These are phyloP conservation scores for Megaustenia siamemsis DNA, from an alignment of 2,888 invertebrate species.

Conservation along the genomic window DNA sequence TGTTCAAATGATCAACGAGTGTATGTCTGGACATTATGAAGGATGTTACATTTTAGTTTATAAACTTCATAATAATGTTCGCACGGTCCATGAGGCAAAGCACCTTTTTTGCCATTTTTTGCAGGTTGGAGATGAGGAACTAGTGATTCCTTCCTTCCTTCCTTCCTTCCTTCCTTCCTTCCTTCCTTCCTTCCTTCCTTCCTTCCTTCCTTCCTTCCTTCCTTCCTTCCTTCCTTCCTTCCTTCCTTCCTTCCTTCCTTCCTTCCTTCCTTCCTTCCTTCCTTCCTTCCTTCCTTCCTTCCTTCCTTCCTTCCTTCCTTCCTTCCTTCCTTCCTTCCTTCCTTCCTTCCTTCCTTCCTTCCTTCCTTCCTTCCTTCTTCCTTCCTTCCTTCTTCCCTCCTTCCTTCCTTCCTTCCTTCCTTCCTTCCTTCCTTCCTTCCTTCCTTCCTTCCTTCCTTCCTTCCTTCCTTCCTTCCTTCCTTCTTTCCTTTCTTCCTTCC, in stretches of 20 bases:
- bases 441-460: background rate
- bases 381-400: background rate
- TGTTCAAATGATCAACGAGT: too few species aligned
- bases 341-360: background rate
- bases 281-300: background rate
- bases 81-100: too few species aligned
- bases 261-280: too few species aligned
- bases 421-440: background rate
- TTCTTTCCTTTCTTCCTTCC: background rate
- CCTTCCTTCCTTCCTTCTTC: constrained; percentile 26
- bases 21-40: too few species aligned
- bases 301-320: background rate
- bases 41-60: too few species aligned
- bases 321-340: background rate
- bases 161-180: background rate
- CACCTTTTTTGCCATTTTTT: too few species aligned
- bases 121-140: too few species aligned
- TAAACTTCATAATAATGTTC: too few species aligned
- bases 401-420: background rate
- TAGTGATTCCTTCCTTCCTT: constrained; percentile 9
- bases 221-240: background rate
- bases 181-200: background rate
- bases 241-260: too few species aligned
- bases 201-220: constrained; percentile 6
- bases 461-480: background rate